A percentile compares a stretch with the other conserved stretches of the same genome.
Conservation (phyloP, 2,797 vertebrate species). For the Sarcophilus harrisii region DNA sequence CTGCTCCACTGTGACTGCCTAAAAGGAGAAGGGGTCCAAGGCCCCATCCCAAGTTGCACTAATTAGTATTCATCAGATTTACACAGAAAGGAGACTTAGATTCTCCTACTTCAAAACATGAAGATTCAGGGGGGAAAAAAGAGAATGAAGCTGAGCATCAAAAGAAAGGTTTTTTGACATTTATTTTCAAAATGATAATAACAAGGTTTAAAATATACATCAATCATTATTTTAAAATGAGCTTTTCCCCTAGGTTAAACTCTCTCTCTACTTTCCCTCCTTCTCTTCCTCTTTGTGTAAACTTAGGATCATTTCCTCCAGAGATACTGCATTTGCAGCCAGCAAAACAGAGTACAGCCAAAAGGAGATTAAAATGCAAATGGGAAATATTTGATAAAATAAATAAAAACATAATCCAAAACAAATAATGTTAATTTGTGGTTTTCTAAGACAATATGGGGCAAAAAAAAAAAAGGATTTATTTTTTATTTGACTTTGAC, state of each 20-base stretch:
- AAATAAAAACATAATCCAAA: background rate
- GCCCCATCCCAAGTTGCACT: constrained; percentile 3
- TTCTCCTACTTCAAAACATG: constrained; percentile 51
- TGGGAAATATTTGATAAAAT: background rate
- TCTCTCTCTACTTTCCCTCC: constrained; percentile 29
- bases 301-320: background rate
- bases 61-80: constrained; percentile 53
- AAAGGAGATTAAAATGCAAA: background rate
- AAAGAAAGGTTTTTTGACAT: constrained; percentile 73
- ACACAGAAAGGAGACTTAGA: constrained; percentile 25
- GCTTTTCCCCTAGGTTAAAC: constrained; percentile 46
- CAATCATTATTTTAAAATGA: constrained; percentile 52
- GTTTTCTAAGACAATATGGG: background rate
- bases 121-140: constrained; percentile 18
- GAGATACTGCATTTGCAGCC: background rate
- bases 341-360: background rate
- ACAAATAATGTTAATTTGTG: background rate
- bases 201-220: constrained; percentile 57
- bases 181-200: constrained; percentile 74
- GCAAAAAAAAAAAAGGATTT: background rate
- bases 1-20: background rate
- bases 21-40: constrained; percentile 26
- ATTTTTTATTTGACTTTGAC: background rate
- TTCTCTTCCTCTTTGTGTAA: background rate
- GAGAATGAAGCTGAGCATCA: constrained; percentile 46